Percentiles rank a stretch among this genome's conserved stretches.
Conservation (phyloP, 2,888 invertebrate genomes). For the Notodonta dromedarius region DNA sequence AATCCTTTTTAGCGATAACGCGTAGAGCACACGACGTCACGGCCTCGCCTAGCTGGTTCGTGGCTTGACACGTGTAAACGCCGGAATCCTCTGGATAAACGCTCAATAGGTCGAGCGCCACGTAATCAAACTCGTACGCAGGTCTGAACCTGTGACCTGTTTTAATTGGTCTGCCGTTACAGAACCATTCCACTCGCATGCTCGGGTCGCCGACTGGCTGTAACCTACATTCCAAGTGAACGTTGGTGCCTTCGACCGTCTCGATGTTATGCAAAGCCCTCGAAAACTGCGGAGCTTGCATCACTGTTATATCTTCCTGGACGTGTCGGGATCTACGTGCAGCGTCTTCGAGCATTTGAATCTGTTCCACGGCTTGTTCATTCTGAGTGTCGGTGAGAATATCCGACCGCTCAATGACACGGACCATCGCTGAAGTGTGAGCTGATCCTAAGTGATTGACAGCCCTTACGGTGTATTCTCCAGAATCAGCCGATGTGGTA, state of each 20-base stretch:
- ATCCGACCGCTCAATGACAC: conserved; percentile 92
- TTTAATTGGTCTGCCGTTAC: conserved; percentile 96
- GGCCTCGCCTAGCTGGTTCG: conserved; percentile 97
- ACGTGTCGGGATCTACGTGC: conserved; percentile 88
- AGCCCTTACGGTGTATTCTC: conserved; percentile 97
- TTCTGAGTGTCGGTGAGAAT: conserved; percentile 95
- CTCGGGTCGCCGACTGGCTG: conserved; percentile 96
- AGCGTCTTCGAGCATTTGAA: conserved; percentile 94
- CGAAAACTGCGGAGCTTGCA: conserved; percentile 95
- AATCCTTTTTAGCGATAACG: conserved; percentile 94
- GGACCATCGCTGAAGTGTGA: conserved; percentile 95
- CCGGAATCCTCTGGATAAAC: conserved; percentile 99
- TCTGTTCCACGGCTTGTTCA: conserved; percentile 96
- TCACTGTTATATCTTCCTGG: conserved; percentile 92
- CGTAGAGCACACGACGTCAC: conserved; percentile 96
- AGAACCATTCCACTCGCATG: conserved; percentile 98
- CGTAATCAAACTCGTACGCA: conserved; percentile 98
- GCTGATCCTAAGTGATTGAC: conserved; percentile 97
- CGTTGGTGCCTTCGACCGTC: conserved; percentile 95
- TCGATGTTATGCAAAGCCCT: conserved; percentile 95
- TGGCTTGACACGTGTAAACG: conserved; percentile 97
- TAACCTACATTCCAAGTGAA: conserved; percentile 95
- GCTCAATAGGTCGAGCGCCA: conserved; percentile 97
- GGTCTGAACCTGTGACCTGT: conserved; percentile 97
- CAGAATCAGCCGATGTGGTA: conserved; percentile 96